Evolutionary conservation across 2,888 invertebrate species (phyloP), one percentile per base, ranked within the genome.

Genomic region (Cybosia mesomella): DNA sequence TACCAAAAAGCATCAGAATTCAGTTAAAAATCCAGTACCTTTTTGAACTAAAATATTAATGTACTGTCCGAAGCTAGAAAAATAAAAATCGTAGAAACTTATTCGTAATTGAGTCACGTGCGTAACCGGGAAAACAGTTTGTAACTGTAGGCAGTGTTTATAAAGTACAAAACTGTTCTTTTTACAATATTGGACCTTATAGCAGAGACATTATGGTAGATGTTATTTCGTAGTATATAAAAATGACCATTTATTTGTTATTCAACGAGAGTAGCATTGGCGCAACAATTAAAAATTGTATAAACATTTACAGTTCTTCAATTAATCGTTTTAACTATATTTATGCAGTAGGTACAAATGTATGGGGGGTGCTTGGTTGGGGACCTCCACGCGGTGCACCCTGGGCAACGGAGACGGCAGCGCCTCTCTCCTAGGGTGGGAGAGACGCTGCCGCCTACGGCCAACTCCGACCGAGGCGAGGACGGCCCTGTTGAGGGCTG

Each of bases 21-120:
- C 28, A 28, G 28, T 2, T 28, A 28, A 28, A 28, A 4, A 28
- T 28, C 28, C 2, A 28, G 5, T 28, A 28, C 28, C 13, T 21
- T 58, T 58, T 36, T 21, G n/a, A 58, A 58, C 36, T 8, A 58
- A 59, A 58, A n/a, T 36, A 36, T 36, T 59, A 36, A 34, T 36
- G 13, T 22, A 36, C 36, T 2, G 15, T 36, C 22, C 21, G 8
- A 22, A 22, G 58, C 21, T 21, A 59, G 34, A 58, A 59, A 21
- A 22, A 36, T 58, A 58, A 70, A 54, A 71, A 70, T 65, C 62
- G 21, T 58, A 54, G 15, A 66, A 55, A 58, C 53, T 76, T 72
- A 67, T 76, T 71, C 62, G 73, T 73, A 81, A 79, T 73, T 71
- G 64, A 72, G 80, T 80, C 82, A 80, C 80, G 82, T 71, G 67